phyloP scores from a whole-genome alignment of 1,140 invertebrate genomes.

The roundworm (Caenorhabditis elegans) region WBcel235 BX284602.5:5029001-5029500 shows the following conservation, averaged over 20 bases:
- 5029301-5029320: too few relatives aligned
- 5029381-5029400: background rate
- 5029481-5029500: conserved; percentile 26
- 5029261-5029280: too few relatives aligned
- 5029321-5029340: too few relatives aligned
- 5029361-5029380: background rate
- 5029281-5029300: too few relatives aligned
- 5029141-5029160: conserved; percentile 72
- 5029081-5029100: conserved; percentile 78
- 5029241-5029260: too few relatives aligned
- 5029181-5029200: background rate
- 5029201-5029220: too few relatives aligned
- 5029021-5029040: conserved; percentile 37
- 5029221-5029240: too few relatives aligned
- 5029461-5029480: conserved; percentile 32
- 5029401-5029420: conserved; percentile 63
- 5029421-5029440: conserved; percentile 63
- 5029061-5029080: conserved; percentile 76
- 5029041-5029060: conserved; percentile 49
- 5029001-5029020: conserved; percentile 45
- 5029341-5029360: too few relatives aligned
- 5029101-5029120: conserved; percentile 76
- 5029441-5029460: conserved; percentile 57
- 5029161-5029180: background rate
- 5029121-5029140: conserved; percentile 77